Percentiles rank a stretch among this genome's conserved stretches.
Conservation (phyloP, 2,888 invertebrate species). For the Gymnosoma rotundatum region DNA sequence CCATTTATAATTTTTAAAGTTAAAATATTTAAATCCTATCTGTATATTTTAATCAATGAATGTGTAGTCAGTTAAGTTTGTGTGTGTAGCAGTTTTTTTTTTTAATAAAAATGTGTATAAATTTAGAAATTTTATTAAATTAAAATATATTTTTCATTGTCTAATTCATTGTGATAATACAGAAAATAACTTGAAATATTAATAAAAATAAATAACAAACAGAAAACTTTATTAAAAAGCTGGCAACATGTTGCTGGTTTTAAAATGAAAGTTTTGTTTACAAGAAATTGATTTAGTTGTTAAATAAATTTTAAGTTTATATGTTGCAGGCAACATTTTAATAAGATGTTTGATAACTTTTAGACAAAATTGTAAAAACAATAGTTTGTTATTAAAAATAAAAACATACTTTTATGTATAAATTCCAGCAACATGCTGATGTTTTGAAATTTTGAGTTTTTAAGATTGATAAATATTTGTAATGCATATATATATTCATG, state of each 20-base stretch:
- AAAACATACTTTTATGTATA: not conserved
- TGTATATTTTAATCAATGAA: conserved; percentile 28
- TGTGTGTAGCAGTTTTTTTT: conserved; percentile 23
- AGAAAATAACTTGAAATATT: conserved; percentile 45
- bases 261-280: not conserved
- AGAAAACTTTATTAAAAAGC: not conserved
- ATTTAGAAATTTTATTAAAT: conserved; percentile 24
- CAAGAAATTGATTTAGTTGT: not conserved
- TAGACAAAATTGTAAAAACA: not conserved
- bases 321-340: conserved; percentile 53
- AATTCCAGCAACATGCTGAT: not conserved
- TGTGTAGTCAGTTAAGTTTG: conserved; percentile 33
- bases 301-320: not conserved
- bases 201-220: conserved; percentile 8
- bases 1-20: conserved; percentile 16
- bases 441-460: not conserved
- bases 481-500: no score
- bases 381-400: not conserved
- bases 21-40: not conserved
- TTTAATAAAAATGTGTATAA: conserved; percentile 30
- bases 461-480: conserved; percentile 2
- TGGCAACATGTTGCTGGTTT: conserved; percentile 29
- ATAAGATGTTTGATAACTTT: not conserved
- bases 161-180: conserved; percentile 65
- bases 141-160: conserved; percentile 41